Evolutionary conservation across 2,888 invertebrate species (phyloP).

Genomic region (Chromoteleia sp.): DNA sequence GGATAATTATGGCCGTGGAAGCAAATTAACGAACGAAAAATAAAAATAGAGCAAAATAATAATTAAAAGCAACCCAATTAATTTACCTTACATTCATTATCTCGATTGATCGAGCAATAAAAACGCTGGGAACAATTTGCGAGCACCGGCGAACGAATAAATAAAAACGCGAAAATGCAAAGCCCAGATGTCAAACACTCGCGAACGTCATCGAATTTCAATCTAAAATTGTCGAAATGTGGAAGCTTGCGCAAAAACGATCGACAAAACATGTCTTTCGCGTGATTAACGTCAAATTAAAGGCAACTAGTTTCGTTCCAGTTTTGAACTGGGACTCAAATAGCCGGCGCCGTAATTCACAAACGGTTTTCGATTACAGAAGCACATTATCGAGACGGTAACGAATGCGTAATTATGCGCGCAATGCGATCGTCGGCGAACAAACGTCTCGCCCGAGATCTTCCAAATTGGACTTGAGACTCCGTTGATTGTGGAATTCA

Average conservation of each 20-base stretch:
- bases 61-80: not conserved
- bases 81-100: not conserved
- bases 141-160: not conserved
- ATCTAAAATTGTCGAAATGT: not conserved
- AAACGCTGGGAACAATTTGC: constrained; percentile 10
- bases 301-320: constrained; percentile 9
- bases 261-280: constrained; percentile 18
- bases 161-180: not conserved
- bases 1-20: no score
- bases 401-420: constrained; percentile 40
- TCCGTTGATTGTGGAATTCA: no score
- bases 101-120: not conserved
- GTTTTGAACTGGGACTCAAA: not conserved
- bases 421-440: constrained; percentile 7
- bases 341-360: constrained; percentile 12
- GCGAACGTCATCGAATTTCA: constrained; percentile 8
- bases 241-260: constrained; percentile 3
- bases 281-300: constrained; percentile 20
- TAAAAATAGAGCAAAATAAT: no score
- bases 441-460: constrained; percentile 11
- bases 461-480: constrained; percentile 25
- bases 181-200: constrained; percentile 2
- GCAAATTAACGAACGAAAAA: no score
- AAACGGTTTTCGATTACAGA: constrained; percentile 36
- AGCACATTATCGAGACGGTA: constrained; percentile 30